phyloP scores from a whole-genome alignment of 2,888 invertebrate genomes.

The Coelinius sp. region DNA sequence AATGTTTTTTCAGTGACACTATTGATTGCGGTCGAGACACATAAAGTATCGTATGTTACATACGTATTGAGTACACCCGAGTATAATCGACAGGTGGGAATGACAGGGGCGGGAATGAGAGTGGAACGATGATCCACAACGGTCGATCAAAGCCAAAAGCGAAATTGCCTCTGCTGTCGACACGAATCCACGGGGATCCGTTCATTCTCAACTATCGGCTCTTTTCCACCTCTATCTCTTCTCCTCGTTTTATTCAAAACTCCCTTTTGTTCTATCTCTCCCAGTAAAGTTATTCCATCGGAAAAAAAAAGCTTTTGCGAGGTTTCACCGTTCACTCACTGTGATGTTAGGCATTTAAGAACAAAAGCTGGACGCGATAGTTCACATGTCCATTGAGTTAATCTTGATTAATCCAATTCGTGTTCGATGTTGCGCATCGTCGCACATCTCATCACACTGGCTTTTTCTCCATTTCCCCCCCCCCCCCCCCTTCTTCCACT shows the following conservation, averaged over 20 bases:
- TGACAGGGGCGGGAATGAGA: slow-evolving; percentile 13
- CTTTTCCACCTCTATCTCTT: slow-evolving; percentile 7
- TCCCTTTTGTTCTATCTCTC: not conserved
- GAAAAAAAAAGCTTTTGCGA: not conserved
- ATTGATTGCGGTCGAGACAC: slow-evolving; percentile 14
- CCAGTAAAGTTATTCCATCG: not conserved
- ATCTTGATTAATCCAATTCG: slow-evolving; percentile 28
- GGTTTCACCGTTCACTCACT: not conserved
- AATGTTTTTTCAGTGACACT: slow-evolving; percentile 15
- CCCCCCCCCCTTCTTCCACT: slow-evolving; percentile 30
- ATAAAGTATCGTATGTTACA: slow-evolving; percentile 3
- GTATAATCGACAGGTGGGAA: slow-evolving; percentile 28
- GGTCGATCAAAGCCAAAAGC: slow-evolving; percentile 27
- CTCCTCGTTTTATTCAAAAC: slow-evolving; percentile 7
- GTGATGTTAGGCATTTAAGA: not conserved
- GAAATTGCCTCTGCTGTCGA: slow-evolving; percentile 20
- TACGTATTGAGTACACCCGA: not conserved
- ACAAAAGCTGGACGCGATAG: slow-evolving; percentile 11
- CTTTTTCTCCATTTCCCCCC: slow-evolving; percentile 29
- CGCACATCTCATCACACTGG: slow-evolving; percentile 19
- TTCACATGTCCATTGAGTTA: slow-evolving; percentile 10
- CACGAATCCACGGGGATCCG: not conserved
- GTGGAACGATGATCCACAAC: slow-evolving; percentile 20
- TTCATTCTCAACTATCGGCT: slow-evolving; percentile 12
- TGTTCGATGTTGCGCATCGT: slow-evolving; percentile 14